Evolutionary conservation across 2,113 vertebrate species (phyloP).

Genomic region (Gracilinanus agilis): DNA sequence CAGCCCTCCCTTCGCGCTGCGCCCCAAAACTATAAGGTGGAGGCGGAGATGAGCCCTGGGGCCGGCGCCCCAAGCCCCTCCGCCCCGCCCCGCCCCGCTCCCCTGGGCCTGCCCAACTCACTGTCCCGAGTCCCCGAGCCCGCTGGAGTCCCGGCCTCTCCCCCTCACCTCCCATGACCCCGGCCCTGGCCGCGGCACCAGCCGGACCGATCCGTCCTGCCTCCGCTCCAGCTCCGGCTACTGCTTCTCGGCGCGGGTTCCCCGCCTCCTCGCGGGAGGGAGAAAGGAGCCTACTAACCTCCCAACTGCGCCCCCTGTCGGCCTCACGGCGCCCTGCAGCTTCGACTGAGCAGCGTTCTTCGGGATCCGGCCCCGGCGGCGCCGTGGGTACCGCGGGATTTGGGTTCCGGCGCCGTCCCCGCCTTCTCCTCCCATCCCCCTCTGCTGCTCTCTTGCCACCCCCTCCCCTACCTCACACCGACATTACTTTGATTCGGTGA

Average conservation of each 20-base stretch:
- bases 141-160: not conserved
- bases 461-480: not conserved
- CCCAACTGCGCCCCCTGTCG: slow-evolving; percentile 61
- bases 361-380: slow-evolving; percentile 51
- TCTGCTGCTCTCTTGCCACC: not conserved
- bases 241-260: not conserved
- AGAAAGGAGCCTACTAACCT: slow-evolving; percentile 34
- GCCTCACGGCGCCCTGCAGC: not conserved
- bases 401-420: not conserved
- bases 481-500: not conserved
- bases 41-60: not conserved
- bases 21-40: not conserved
- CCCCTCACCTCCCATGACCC: not conserved
- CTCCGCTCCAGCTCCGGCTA: slow-evolving; percentile 8
- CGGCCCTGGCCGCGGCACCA: not conserved
- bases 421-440: not conserved
- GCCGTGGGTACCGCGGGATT: not conserved
- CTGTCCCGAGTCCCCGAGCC: not conserved
- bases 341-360: not conserved
- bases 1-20: not conserved
- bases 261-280: slow-evolving; percentile 42
- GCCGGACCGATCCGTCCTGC: slow-evolving; percentile 53
- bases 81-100: not conserved
- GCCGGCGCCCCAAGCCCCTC: not conserved
- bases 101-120: not conserved